These are phyloP conservation scores for Eremophila alpestris DNA, from an alignment of 2,797 vertebrate genomes.

Conservation along the genomic window DNA sequence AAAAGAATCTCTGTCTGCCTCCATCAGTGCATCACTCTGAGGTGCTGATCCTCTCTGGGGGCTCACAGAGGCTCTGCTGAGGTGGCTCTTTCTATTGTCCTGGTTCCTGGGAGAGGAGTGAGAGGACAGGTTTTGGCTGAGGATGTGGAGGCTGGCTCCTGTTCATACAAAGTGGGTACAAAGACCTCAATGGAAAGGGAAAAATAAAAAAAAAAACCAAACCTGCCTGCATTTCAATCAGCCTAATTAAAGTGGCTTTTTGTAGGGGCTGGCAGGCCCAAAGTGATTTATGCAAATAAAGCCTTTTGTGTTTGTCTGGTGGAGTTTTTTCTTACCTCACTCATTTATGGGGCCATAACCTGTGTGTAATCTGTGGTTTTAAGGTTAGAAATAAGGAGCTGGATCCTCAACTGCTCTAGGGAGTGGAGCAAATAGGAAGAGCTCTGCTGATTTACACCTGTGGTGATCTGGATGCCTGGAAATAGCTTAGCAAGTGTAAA, in stretches of 20 bases:
- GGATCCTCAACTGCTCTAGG: neutral
- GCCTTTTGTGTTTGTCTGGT: neutral
- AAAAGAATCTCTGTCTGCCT: neutral
- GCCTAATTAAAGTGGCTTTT: conserved; percentile 44
- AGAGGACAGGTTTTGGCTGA: neutral
- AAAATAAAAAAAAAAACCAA: neutral
- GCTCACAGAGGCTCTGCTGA: neutral
- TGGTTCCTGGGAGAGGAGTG: neutral
- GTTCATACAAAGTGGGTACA: neutral
- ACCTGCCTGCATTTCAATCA: conserved; percentile 37
- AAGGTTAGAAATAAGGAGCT: neutral
- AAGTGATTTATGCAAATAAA: conserved; percentile 9
- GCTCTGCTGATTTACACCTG: neutral
- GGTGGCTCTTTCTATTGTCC: neutral
- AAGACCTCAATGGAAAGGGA: neutral
- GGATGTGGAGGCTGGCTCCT: neutral
- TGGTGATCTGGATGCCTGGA: neutral
- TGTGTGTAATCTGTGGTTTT: neutral
- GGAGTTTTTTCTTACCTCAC: neutral
- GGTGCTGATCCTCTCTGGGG: neutral
- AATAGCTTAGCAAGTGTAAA: conserved; percentile 48
- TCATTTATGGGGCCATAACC: neutral
- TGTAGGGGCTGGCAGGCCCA: neutral
- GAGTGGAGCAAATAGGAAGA: neutral
- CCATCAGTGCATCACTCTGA: neutral